Base-by-base conservation (phyloP, 92 coral and sea anemone genomes). In the Actinostola sp. region DNA sequence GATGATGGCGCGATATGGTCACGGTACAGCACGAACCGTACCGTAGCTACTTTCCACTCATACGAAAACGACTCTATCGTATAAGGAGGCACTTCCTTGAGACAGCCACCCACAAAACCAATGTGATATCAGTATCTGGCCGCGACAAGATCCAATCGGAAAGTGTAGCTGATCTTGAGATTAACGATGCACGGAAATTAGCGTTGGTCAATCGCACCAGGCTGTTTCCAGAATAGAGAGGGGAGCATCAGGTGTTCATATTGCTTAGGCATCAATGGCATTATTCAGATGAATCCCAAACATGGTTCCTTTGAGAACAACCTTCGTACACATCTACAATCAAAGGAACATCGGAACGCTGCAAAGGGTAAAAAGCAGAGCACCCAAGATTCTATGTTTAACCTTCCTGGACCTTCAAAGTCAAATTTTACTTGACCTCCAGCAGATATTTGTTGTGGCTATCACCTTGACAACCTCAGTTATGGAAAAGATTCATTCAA, bases 281-380 rank as follows among this genome's bases (percentile, higher is more conserved):
- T 49, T 58, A 77, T 67, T 24, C 63, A 63, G 20, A 38, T 76
- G 14, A 76, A 76, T 76, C 82, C 73, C 34, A 51, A 74, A 13
- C 73, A 64, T 66, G 76, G 76, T 59, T 59, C 76, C 12, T 77
- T 67, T 24, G 62, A 77, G 61, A 56, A 57, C 30, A 77, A 67
- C 33, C 67, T 77, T 56, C 60, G 32, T 44, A 56, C 59, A 43
- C 75, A 67, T 26, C 60, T 76, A 31, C 81, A 76, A 34, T 46
- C 81, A 8, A 76, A 54, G 72, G 54, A 51, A 21, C 81, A 64
- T 77, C 3, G 13, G 15, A 44, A 72, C 0, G 55, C 82, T 36
- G 75, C 75, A 20, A 67, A 77, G 38, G 76, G 70, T 55, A 67
- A 77, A 68, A 77, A 77, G 41, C 83, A 76, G 55, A 63, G 72